phyloP scores from a whole-genome alignment of 2,888 invertebrate species.

The Pandemis heparana region DNA sequence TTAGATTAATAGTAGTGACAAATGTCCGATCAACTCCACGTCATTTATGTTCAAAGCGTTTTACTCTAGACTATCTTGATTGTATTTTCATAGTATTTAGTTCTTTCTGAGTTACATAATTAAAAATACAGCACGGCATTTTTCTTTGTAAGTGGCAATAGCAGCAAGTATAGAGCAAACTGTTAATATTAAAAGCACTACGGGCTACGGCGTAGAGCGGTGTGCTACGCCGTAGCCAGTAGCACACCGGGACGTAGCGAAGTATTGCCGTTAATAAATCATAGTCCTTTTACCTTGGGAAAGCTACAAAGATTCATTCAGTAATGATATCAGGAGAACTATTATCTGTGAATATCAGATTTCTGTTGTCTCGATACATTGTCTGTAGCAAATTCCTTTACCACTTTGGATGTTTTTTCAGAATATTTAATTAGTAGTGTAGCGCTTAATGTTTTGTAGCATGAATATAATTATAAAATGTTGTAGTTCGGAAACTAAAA shows the following conservation, averaged over 20 bases:
- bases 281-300: neutral
- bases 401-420: too few species aligned
- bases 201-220: conserved; percentile 10
- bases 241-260: conserved; percentile 1
- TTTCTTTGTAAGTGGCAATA: neutral
- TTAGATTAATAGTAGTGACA: too few species aligned
- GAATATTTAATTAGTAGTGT: too few species aligned
- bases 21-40: too few species aligned
- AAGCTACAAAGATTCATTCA: conserved; percentile 4
- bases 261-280: conserved; percentile 21
- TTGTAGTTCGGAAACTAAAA: too few species aligned
- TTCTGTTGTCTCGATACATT: neutral
- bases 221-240: conserved; percentile 1
- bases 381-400: neutral
- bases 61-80: too few species aligned
- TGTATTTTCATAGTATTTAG: neutral
- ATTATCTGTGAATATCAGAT: neutral
- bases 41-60: too few species aligned
- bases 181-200: conserved; percentile 8
- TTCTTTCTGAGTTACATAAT: neutral
- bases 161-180: neutral
- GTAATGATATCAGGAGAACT: neutral
- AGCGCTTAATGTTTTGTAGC: too few species aligned
- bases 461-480: too few species aligned
- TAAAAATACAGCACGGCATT: neutral